A percentile compares a stretch with the other conserved stretches of the same genome.
These are phyloP conservation scores for Micropoecilia bifurca DNA, from an alignment of 2,797 vertebrate species.

Conservation along the genomic window DNA sequence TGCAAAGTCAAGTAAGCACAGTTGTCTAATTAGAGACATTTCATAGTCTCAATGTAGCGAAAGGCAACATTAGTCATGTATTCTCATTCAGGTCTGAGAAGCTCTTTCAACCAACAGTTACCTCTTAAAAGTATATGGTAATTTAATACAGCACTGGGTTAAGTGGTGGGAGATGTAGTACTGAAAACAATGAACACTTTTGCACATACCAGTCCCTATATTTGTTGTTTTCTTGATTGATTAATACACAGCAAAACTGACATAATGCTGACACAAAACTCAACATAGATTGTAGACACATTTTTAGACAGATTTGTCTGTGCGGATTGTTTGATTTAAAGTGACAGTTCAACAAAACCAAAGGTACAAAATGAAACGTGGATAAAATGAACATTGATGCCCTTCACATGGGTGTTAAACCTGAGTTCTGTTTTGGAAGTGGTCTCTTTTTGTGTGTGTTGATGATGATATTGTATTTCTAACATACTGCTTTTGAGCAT, in stretches of 20 bases:
- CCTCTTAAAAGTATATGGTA: conserved; percentile 22
- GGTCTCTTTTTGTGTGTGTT: conserved; percentile 67
- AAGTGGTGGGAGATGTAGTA: conserved; percentile 45
- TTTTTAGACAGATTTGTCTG: conserved; percentile 43
- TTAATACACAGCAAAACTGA: conserved; percentile 41
- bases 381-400: conserved; percentile 69
- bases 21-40: conserved; percentile 52
- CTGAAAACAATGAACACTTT: conserved; percentile 39
- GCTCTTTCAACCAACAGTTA: conserved; percentile 44
- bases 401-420: conserved; percentile 81
- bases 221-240: conserved; percentile 12
- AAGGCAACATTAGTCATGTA: conserved; percentile 67
- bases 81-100: conserved; percentile 42
- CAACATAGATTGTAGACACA: conserved; percentile 37
- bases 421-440: conserved; percentile 87
- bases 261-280: conserved; percentile 31
- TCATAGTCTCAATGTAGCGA: conserved; percentile 56
- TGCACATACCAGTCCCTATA: conserved; percentile 50
- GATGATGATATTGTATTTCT: conserved; percentile 80
- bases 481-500: conserved; percentile 71
- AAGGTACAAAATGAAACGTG: conserved; percentile 58
- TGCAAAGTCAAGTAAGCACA: conserved; percentile 52
- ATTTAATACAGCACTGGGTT: conserved; percentile 29
- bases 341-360: conserved; percentile 45
- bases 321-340: conserved; percentile 44